phyloP scores from a whole-genome alignment of 2,888 invertebrate genomes.

The Emesis russula region DNA sequence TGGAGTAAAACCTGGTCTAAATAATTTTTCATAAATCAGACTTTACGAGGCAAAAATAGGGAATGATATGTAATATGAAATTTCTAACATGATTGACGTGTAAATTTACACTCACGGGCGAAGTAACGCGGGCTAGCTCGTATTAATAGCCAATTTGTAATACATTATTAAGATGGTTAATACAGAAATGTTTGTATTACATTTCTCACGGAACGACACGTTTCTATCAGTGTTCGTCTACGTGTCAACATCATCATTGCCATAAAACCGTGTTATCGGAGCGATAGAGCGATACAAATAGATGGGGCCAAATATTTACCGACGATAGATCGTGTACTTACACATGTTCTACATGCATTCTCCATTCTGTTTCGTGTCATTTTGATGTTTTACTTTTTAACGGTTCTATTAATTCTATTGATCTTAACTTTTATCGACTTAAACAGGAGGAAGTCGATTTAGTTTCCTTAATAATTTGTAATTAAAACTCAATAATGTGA shows the following conservation, averaged over 20 bases:
- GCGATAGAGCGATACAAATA: slow-evolving; percentile 91
- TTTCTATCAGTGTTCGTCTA: slow-evolving; percentile 78
- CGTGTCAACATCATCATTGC: slow-evolving; percentile 90
- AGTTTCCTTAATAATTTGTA: no score
- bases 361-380: slow-evolving; percentile 87
- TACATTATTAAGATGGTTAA: background rate
- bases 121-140: no score
- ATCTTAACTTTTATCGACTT: no score
- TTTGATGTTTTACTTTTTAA: background rate
- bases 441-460: no score
- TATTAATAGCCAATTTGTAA: no score
- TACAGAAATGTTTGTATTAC: slow-evolving; percentile 26
- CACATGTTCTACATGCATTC: slow-evolving; percentile 92
- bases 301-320: slow-evolving; percentile 92
- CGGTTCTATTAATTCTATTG: background rate
- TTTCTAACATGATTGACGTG: no score
- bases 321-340: slow-evolving; percentile 89
- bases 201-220: slow-evolving; percentile 79
- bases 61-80: no score
- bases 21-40: no score
- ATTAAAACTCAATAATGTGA: no score
- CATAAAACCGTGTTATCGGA: slow-evolving; percentile 90
- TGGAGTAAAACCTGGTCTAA: no score
- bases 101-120: no score
- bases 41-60: no score